A percentile compares a stretch with the other conserved stretches of the same genome.
Conservation (phyloP, 2,797 vertebrate species). For the Falco rusticolus region DNA sequence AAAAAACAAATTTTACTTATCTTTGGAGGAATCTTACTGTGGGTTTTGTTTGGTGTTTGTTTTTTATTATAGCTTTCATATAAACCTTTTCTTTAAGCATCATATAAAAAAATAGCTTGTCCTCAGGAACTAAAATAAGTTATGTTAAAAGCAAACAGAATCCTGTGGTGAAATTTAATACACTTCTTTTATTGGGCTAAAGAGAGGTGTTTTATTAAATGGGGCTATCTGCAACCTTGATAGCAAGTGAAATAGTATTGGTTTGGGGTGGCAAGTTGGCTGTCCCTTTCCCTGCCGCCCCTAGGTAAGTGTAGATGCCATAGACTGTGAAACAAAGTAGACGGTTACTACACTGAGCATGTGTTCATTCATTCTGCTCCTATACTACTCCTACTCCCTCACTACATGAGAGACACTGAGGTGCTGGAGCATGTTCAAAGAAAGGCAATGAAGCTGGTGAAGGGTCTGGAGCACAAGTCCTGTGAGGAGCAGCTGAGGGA, state of each 20-base stretch:
- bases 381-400: too few relatives aligned
- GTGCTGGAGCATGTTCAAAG: neutral
- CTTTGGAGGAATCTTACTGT: neutral
- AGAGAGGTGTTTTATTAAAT: neutral
- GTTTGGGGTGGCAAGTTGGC: neutral
- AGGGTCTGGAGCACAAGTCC: neutral
- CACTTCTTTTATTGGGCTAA: neutral
- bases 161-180: neutral
- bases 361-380: neutral
- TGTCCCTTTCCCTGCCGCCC: neutral
- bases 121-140: neutral
- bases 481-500: neutral
- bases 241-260: neutral
- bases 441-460: neutral
- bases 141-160: neutral
- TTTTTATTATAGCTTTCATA: neutral
- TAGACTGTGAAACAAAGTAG: neutral
- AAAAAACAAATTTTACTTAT: neutral
- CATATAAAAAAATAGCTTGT: neutral
- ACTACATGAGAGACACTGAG: neutral
- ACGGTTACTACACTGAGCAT: neutral
- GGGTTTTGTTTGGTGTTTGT: fast-evolving
- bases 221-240: neutral
- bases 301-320: neutral
- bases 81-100: neutral